Percentiles rank a stretch among this genome's conserved stretches.
Evolutionary conservation across 1,140 invertebrate genomes (phyloP).

Genomic region (Anadara kagoshimensis): DNA sequence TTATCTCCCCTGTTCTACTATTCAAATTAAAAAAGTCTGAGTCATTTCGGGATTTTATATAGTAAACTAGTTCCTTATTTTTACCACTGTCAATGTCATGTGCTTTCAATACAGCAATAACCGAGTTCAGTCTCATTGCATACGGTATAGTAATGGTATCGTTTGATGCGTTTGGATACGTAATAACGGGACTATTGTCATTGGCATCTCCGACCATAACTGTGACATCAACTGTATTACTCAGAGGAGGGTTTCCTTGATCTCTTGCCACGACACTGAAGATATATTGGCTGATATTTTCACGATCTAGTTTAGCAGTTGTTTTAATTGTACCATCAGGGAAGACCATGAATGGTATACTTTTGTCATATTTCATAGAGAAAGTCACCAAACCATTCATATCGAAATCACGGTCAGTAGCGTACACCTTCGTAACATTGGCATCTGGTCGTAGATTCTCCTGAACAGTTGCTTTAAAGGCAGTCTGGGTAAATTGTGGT

Average conservation of each 20-base stretch:
- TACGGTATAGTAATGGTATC: slow-evolving; percentile 39
- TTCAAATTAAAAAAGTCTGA: slow-evolving; percentile 48
- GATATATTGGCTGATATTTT: slow-evolving; percentile 27
- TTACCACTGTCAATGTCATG: slow-evolving; percentile 43
- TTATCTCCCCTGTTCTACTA: slow-evolving; percentile 40
- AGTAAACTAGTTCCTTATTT: slow-evolving; percentile 42
- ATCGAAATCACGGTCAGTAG: slow-evolving; percentile 92
- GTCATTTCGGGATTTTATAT: slow-evolving; percentile 47
- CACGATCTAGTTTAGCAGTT: slow-evolving; percentile 37
- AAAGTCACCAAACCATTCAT: slow-evolving; percentile 57
- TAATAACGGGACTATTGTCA: slow-evolving; percentile 46
- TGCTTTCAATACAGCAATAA: slow-evolving; percentile 43
- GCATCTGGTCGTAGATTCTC: slow-evolving; percentile 79
- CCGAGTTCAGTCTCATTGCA: slow-evolving; percentile 35
- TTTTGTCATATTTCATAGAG: slow-evolving; percentile 23
- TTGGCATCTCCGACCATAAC: slow-evolving; percentile 46
- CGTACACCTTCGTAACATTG: slow-evolving; percentile 86
- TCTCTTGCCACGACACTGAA: slow-evolving; percentile 46
- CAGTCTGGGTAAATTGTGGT: slow-evolving; percentile 84
- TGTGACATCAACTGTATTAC: slow-evolving; percentile 35
- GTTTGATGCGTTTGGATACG: slow-evolving; percentile 40
- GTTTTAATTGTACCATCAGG: slow-evolving; percentile 44
- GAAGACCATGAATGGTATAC: slow-evolving; percentile 38
- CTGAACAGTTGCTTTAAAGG: slow-evolving; percentile 53
- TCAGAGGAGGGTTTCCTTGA: slow-evolving; percentile 42